Evolutionary conservation across 2,113 vertebrate species (phyloP), one percentile per base, ranked within the genome.

Genomic region (Alaudala cheleensis): DNA sequence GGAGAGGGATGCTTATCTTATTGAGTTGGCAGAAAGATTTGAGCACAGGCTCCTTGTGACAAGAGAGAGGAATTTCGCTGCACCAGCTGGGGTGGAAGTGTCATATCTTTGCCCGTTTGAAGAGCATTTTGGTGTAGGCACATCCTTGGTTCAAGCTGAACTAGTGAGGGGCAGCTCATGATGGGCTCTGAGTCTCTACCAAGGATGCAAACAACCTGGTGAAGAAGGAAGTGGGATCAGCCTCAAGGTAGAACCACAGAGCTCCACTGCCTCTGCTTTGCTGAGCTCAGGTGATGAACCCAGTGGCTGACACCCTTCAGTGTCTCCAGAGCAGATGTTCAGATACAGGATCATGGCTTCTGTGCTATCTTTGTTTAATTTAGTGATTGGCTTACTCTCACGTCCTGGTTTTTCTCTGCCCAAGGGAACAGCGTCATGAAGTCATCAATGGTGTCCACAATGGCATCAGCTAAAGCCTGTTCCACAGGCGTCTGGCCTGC

Each of bases 381-480:
- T 44, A 66, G 26, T 25, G 25, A 50, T 73, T 60, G 45, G 33
- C 81, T 98, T 98, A 98, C 98, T 88, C 97, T 98, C 47, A 96
- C 44, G 0, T 96, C 96, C 86, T 98, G 95, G 24, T 97, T 97
- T 87, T 95, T 96, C 92, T 98, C 98, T n/a, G 92, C 95, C 98
- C 98, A 98, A 18, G 98, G 98, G 73, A 98, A 98, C 22, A 88
- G 65, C 0, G 95, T 95, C 93, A 98, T 97, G 97, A 98, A 98
- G 42, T 98, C 98, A 10, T 98, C 98, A 6, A 98, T 58, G 18
- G 98, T 98, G 90, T 98, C 98, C 92, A 97, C 98, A 14, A 98
- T 45, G 22, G 98, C 98, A 79, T 98, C 98, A 53, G 88, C 97
- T 79, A 98, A 96, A 4, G 98, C 98, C 88, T 98, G 95, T 40